These are phyloP conservation scores for Umimayanthus chanpuru DNA, from an alignment of 92 coral and sea anemone species.

Conservation along the genomic window DNA sequence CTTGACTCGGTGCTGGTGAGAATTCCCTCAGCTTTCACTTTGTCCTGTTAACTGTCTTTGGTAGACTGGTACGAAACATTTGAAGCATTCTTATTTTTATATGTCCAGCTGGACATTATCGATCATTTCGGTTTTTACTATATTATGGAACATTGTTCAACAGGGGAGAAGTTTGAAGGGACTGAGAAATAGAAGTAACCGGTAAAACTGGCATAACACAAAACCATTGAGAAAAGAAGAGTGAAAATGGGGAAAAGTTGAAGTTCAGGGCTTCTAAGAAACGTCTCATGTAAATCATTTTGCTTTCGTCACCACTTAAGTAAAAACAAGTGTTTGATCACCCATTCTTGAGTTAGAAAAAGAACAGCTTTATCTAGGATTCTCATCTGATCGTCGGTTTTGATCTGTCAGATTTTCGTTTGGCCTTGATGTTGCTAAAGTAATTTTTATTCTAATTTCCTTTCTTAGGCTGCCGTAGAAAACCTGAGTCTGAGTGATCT, in stretches of 20 bases:
- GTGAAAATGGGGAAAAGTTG: not conserved
- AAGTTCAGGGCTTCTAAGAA: not conserved
- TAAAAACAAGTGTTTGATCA: not conserved
- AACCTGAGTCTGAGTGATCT: slow-evolving; percentile 58
- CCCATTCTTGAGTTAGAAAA: not conserved
- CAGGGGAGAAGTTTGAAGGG: not conserved
- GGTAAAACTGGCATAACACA: not conserved
- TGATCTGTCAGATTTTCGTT: not conserved
- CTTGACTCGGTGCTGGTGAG: slow-evolving; percentile 83
- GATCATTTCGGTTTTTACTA: too few species aligned
- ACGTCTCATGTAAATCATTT: not conserved
- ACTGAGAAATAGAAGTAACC: not conserved
- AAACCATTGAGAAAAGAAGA: not conserved
- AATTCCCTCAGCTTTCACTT: not conserved
- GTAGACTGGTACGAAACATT: too few species aligned
- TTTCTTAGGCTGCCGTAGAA: slow-evolving; percentile 72
- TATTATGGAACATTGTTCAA: too few species aligned
- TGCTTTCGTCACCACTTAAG: not conserved
- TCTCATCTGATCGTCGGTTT: not conserved
- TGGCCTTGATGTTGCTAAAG: not conserved
- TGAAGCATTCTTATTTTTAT: too few species aligned
- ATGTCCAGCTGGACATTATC: too few species aligned
- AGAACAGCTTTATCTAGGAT: not conserved
- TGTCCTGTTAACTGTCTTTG: not conserved
- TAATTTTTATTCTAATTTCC: not conserved